Base-by-base conservation (phyloP, 2,113 vertebrate species). In the Trogon surrucura region DNA sequence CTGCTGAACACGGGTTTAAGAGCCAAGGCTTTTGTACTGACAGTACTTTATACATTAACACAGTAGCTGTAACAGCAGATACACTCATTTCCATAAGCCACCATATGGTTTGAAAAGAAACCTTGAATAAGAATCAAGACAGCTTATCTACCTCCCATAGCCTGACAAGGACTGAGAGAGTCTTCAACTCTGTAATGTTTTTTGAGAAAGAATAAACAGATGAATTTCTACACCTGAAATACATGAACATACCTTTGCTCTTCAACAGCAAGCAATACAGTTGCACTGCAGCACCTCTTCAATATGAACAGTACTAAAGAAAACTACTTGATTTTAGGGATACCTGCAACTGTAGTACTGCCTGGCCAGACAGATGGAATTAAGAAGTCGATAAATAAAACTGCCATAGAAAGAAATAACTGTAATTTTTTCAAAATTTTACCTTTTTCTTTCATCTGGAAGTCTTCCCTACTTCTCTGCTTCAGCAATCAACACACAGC, bases 11-110 rank as follows among this genome's bases (percentile, higher is more conserved):
- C 58, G 50, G 60, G 10, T 41, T 94, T 64, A 80, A 61, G 56
- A 93, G 57, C 48, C 2, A 0, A 86, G 36, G 56, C 50, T 61
- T 72, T 22, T 61, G 75, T 58, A 79, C 79, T 74, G 69, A 34
- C 61, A 56, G 67, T n/a, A 51, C 70, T 89, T 74, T 6, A 66
- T 74, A 78, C 11, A 61, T 29, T 57, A 85, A 67, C 74, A 85
- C 72, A 90, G 90, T 67, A 81, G 88, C 69, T 90, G 60, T 64
- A 85, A 78, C 48, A 88, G 85, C 69, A 80, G 44, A 70, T 61
- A 48, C 50, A 44, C 81, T 86, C 45, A 84, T 61, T 73, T 72
- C 57, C 83, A 80, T 21, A 83, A 80, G 38, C 36, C 60, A 91
- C 58, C 54, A 54, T 7, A 77, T 44, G 77, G 54, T 96, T 81